Conservation (phyloP, 1,140 invertebrate species). For the Phymorhynchus buccinoides region DNA sequence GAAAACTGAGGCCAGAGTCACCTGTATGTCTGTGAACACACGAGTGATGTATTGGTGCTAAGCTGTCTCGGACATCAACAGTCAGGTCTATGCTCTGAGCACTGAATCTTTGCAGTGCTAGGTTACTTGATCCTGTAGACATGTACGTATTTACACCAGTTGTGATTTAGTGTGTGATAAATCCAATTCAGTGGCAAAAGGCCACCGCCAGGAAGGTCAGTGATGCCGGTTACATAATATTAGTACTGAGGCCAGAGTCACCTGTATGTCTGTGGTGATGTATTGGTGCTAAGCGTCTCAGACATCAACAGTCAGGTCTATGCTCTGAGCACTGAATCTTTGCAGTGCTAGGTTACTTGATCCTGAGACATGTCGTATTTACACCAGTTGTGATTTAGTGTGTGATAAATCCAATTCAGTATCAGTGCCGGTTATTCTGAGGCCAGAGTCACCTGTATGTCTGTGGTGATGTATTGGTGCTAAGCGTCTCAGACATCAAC, state of each 20-base stretch:
- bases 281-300: background rate
- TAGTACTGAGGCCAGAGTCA: conserved; percentile 3
- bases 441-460: background rate
- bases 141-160: background rate
- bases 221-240: too few relatives aligned
- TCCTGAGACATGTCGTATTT: background rate
- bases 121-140: background rate
- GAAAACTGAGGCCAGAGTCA: background rate
- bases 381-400: too few relatives aligned
- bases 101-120: background rate
- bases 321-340: background rate
- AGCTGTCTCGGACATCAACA: background rate
- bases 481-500: background rate
- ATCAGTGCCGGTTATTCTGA: background rate
- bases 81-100: conserved; percentile 2
- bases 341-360: background rate
- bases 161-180: background rate
- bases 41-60: background rate
- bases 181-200: too few relatives aligned
- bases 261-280: background rate
- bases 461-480: background rate
- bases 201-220: background rate
- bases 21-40: background rate
- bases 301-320: conserved; percentile 14
- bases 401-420: too few relatives aligned